Percentiles rank a stretch among this genome's conserved stretches.
These are phyloP conservation scores for Phoeniculus purpureus DNA, from an alignment of 2,797 vertebrate species.

Conservation along the genomic window DNA sequence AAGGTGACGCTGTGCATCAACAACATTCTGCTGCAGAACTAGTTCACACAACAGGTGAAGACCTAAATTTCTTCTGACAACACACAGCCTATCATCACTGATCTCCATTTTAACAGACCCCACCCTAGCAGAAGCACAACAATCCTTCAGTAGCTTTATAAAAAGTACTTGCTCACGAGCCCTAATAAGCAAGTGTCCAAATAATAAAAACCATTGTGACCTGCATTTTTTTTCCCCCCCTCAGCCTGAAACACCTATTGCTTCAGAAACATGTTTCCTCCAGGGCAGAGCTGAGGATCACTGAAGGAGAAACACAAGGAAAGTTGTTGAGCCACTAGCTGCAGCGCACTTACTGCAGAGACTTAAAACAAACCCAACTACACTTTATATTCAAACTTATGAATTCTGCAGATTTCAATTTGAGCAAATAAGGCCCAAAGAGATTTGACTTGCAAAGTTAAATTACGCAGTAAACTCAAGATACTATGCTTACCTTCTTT, in stretches of 20 bases:
- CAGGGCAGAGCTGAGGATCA: background rate
- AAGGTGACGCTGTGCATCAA: background rate
- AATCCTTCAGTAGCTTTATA: background rate
- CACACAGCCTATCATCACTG: background rate
- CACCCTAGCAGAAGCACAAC: background rate
- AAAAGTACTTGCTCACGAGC: background rate
- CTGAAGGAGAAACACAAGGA: background rate
- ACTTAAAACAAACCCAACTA: background rate
- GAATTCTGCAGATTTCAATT: background rate
- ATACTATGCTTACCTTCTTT: background rate
- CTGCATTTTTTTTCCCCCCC: background rate
- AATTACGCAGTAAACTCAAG: background rate
- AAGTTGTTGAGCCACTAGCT: background rate
- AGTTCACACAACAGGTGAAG: background rate
- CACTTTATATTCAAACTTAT: background rate
- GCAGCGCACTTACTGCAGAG: background rate
- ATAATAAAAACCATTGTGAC: background rate
- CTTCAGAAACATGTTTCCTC: conserved; percentile 4
- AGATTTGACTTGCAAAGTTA: background rate
- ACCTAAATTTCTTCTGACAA: background rate
- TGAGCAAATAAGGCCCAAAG: background rate
- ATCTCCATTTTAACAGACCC: background rate
- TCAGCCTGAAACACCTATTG: background rate
- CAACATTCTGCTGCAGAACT: background rate
- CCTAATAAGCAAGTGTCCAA: background rate